These are phyloP conservation scores for Poeciliopsis paucimaculata DNA, from an alignment of 2,797 vertebrate species.

Conservation along the genomic window DNA sequence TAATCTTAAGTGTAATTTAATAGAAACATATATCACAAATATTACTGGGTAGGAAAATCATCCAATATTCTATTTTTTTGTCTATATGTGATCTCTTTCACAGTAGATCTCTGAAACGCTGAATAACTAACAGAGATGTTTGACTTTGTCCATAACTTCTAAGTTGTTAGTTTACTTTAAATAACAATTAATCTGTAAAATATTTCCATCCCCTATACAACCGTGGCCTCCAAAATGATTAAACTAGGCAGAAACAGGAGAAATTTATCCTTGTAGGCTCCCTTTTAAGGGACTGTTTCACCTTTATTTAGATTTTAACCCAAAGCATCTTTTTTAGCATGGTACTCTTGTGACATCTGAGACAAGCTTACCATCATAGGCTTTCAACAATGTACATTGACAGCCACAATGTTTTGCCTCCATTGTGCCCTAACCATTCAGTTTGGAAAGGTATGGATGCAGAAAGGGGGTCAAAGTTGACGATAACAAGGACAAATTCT, in stretches of 20 bases:
- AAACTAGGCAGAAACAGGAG: background rate
- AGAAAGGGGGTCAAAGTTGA: conserved; percentile 1
- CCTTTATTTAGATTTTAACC: conserved; percentile 18
- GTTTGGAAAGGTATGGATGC: conserved; percentile 6
- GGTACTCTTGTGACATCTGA: background rate
- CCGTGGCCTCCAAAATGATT: background rate
- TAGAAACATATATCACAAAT: background rate
- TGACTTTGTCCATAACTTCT: background rate
- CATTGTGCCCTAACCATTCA: background rate
- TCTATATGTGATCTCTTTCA: background rate
- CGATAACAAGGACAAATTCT: background rate
- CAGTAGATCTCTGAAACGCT: background rate
- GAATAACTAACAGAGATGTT: background rate
- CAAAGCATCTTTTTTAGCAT: conserved; percentile 13
- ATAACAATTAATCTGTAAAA: background rate
- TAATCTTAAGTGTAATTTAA: background rate
- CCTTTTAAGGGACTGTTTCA: background rate
- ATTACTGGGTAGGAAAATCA: background rate
- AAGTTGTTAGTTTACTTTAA: background rate
- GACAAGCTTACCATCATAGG: background rate
- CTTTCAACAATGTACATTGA: background rate
- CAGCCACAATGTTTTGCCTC: conserved; percentile 3
- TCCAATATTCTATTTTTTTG: background rate
- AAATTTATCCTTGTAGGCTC: background rate
- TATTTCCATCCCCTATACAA: background rate